These are phyloP conservation scores for Noctuana brunneofusca DNA, from an alignment of 2,888 invertebrate species.

Conservation along the genomic window DNA sequence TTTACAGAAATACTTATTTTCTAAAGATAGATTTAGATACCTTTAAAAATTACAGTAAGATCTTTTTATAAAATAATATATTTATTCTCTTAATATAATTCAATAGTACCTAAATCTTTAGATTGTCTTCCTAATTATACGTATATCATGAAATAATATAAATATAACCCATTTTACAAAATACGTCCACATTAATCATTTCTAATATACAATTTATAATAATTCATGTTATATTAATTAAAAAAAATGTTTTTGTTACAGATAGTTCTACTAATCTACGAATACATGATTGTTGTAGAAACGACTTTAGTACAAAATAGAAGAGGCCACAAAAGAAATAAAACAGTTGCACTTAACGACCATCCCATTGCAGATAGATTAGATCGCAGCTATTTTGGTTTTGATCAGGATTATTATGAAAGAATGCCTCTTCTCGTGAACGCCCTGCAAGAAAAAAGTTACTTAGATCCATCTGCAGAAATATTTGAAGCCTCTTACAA, in stretches of 20 bases:
- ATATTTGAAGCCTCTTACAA: slow-evolving; percentile 43
- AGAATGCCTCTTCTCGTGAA: slow-evolving; percentile 77
- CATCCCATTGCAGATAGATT: slow-evolving; percentile 71
- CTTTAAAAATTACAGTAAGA: too few relatives aligned
- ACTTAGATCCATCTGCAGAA: slow-evolving; percentile 59
- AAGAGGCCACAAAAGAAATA: slow-evolving; percentile 46
- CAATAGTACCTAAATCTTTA: too few relatives aligned
- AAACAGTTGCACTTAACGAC: slow-evolving; percentile 43
- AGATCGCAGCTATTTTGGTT: slow-evolving; percentile 68
- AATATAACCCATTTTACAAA: too few relatives aligned
- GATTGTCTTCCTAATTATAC: too few relatives aligned
- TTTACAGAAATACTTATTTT: too few relatives aligned
- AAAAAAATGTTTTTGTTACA: slow-evolving; percentile 52
- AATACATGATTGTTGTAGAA: slow-evolving; percentile 77
- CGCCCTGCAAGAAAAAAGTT: slow-evolving; percentile 70
- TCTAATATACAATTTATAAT: too few relatives aligned
- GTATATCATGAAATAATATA: too few relatives aligned
- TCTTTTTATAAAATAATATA: too few relatives aligned
- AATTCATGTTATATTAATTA: neutral
- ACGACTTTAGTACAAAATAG: slow-evolving; percentile 69
- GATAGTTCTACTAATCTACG: slow-evolving; percentile 80
- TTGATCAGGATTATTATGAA: slow-evolving; percentile 76
- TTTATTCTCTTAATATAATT: too few relatives aligned
- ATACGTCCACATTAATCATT: too few relatives aligned
- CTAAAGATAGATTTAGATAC: too few relatives aligned